These are phyloP conservation scores for Plebejus anna DNA, from an alignment of 2,888 invertebrate genomes.

Conservation along the genomic window DNA sequence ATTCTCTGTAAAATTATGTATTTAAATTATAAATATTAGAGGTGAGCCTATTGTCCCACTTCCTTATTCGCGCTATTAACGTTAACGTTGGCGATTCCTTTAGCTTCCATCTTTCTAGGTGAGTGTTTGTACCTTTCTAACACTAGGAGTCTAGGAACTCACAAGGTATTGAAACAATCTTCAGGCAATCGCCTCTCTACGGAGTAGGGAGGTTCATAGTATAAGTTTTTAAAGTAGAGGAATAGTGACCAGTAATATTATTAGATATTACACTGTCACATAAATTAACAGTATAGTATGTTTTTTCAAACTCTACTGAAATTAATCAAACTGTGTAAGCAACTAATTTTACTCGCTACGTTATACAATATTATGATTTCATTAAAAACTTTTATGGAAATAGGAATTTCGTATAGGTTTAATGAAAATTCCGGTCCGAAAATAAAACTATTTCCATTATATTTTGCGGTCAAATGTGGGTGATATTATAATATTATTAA, in stretches of 20 bases:
- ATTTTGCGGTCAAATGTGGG: neutral
- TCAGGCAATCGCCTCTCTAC: too few relatives aligned
- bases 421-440: neutral
- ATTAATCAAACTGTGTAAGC: neutral
- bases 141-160: too few relatives aligned
- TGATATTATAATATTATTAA: neutral
- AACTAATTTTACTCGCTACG: neutral
- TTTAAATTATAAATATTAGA: too few relatives aligned
- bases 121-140: too few relatives aligned
- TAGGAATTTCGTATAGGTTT: neutral
- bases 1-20: neutral
- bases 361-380: neutral
- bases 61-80: too few relatives aligned
- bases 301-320: neutral
- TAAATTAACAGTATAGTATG: neutral
- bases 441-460: neutral
- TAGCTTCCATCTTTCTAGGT: too few relatives aligned
- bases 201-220: too few relatives aligned
- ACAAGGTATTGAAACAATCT: too few relatives aligned
- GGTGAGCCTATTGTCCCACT: too few relatives aligned
- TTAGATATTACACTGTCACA: neutral
- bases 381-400: neutral
- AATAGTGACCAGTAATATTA: neutral
- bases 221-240: too few relatives aligned
- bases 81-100: too few relatives aligned